Base-by-base conservation (phyloP, 2,888 invertebrate species). In the Xanthostigma xanthostigma region DNA sequence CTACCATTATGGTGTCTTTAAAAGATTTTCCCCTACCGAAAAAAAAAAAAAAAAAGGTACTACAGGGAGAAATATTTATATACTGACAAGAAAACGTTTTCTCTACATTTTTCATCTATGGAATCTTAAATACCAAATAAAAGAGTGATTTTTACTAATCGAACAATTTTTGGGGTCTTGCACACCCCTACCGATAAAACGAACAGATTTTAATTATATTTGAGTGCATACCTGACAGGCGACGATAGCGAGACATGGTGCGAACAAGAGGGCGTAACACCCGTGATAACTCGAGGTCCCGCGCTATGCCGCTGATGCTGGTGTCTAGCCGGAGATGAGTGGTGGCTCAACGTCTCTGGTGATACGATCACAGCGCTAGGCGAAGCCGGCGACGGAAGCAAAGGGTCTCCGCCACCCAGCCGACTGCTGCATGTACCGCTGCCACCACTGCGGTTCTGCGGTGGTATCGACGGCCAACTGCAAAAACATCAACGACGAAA, bases 371-470 rank as follows among this genome's bases (percentile, higher is more conserved):
- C 79, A 50, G 84, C 82, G 50, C 78, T 78, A 43, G 82, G 78
- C 17, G 84, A 81, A 34, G 84, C 82, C 38, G 84, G 84, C 51
- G 84, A 84, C 49, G 84, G 83, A 55, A 84, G 64, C n/a, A 80
- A 76, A 40, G 75, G 73, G 14, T 42, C 45, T 17, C 47, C 43
- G 57, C 74, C 69, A 53, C 76, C 58, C 60, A 69, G 60, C 60
- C 67, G 55, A 61, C 67, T 57, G 61, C 68, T 59, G 62, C 75
- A 64, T 59, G 73, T 72, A 55, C 75, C 70, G 54, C 80, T 70
- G 55, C 79, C 74, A 49, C 81, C 75, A 59, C 81, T 77, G 68
- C 76, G 71, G 63, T 77, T 78, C 66, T 78, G 77, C 8, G 74
- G 68, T 34, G 77, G 78, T 55, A 78, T 78, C 33, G 76, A 75